A percentile compares a stretch with the other conserved stretches of the same genome.
phyloP scores from a whole-genome alignment of 1,140 invertebrate species.

The Aphelenchoides besseyi region DNA sequence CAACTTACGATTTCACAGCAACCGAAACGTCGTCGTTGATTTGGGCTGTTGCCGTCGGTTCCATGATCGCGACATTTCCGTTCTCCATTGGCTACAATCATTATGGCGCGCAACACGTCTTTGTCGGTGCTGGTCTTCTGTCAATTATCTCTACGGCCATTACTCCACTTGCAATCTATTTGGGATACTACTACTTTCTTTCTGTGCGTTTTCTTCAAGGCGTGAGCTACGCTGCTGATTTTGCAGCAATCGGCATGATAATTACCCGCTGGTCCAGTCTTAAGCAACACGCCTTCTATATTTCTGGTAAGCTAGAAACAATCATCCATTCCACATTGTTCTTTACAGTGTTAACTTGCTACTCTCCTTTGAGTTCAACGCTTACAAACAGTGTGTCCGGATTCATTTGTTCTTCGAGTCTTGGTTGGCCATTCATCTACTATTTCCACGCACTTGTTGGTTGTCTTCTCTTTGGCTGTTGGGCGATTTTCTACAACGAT shows the following conservation, averaged over 20 bases:
- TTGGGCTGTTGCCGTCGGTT: constrained; percentile 39
- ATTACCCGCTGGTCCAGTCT: background rate
- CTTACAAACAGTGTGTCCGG: constrained; percentile 21
- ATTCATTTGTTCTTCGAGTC: constrained; percentile 21
- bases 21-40: constrained; percentile 18
- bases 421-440: constrained; percentile 28
- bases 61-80: constrained; percentile 41
- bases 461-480: constrained; percentile 6
- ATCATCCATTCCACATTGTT: constrained; percentile 24
- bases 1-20: constrained; percentile 5
- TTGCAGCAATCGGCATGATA: constrained; percentile 28
- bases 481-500: constrained; percentile 16
- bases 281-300: background rate
- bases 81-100: background rate
- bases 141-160: constrained; percentile 8
- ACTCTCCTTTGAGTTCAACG: constrained; percentile 11
- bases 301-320: background rate
- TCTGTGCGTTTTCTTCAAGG: constrained; percentile 10
- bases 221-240: constrained; percentile 29
- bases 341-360: constrained; percentile 21
- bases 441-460: constrained; percentile 22
- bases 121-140: constrained; percentile 13
- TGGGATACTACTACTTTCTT: constrained; percentile 13
- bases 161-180: background rate
- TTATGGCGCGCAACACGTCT: constrained; percentile 2